Evolutionary conservation across 2,113 vertebrate species (phyloP), one percentile per base, ranked within the genome.

Genomic region (Eidolon helvum): DNA sequence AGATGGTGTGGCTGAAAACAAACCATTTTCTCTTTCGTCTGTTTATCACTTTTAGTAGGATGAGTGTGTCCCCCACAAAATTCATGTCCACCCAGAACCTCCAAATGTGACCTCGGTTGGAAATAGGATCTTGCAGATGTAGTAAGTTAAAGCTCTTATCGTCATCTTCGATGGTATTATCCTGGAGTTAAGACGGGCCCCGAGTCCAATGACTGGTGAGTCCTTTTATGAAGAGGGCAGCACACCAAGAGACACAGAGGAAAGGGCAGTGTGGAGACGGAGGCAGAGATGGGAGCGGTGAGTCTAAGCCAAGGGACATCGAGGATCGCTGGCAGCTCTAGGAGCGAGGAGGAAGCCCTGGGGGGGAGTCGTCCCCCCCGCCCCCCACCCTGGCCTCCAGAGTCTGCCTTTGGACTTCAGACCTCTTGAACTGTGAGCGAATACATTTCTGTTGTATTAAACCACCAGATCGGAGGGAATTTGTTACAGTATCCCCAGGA

Each of bases 381-480:
- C n/a, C n/a, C n/a, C n/a, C n/a, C n/a, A n/a, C n/a, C n/a, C n/a
- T n/a, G 3, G 57, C 59, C 40, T 22, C 57, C 33, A 33, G 55
- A 79, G 24, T 7, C 10, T n/a, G 6, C 19, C 2, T 93, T 94
- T 66, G 85, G 86, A 88, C 5, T n/a, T 78, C 22, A 74, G 59
- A 8, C n/a, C 11, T 68, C 19, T 9, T 48, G 24, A 65, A 90
- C 65, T 38, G 19, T 24, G 66, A 87, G 12, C 35, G 2, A 65
- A 74, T 72, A 45, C 3, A 38, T 69, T 68, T 90, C 66, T 91
- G 26, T 38, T 71, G 82, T 55, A 78, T 80, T 68, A 61, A 91
- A n/a, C 21, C 40, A 40, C 16, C 6, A 45, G 12, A 43, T 28
- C 75, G 26, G 48, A 63, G 45, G n/a, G 33, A 8, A 87, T 89